A percentile compares a stretch with the other conserved stretches of the same genome.
These are phyloP conservation scores for Lamprotornis superbus DNA, from an alignment of 2,113 vertebrate species.

Conservation along the genomic window DNA sequence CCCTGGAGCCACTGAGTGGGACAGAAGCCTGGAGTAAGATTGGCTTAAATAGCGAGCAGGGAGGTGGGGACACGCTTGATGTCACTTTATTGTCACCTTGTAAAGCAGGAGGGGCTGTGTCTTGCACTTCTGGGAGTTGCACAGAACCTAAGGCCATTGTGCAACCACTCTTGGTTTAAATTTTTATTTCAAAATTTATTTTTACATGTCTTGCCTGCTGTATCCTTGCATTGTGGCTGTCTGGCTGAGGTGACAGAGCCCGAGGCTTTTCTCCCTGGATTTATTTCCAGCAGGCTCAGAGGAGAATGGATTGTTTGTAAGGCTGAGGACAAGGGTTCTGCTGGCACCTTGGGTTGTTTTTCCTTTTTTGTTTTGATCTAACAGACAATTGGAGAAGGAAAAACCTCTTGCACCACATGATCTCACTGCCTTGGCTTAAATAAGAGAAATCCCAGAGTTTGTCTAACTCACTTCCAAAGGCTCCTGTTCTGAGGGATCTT, in stretches of 20 bases:
- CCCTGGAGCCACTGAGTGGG: not conserved
- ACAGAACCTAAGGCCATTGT: not conserved
- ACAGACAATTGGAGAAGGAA: not conserved
- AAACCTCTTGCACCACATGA: not conserved
- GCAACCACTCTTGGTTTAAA: not conserved
- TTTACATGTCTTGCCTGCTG: fast-evolving
- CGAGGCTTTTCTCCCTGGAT: not conserved
- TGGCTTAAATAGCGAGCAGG: not conserved
- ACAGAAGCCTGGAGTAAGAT: no score
- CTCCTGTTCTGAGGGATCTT: not conserved
- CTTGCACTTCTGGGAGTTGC: not conserved
- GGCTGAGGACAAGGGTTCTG: not conserved
- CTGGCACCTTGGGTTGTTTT: not conserved
- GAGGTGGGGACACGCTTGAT: not conserved
- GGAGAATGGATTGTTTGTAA: not conserved
- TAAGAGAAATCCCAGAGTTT: not conserved
- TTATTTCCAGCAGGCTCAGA: not conserved
- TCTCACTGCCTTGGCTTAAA: not conserved
- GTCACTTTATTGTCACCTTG: fast-evolving
- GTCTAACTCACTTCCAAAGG: not conserved
- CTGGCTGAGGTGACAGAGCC: not conserved
- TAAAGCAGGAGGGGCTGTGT: not conserved
- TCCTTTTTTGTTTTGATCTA: not conserved
- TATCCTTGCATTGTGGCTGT: not conserved
- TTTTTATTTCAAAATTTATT: not conserved